Base-by-base conservation (phyloP, 2,888 invertebrate genomes). In the Lymantria dispar region DNA sequence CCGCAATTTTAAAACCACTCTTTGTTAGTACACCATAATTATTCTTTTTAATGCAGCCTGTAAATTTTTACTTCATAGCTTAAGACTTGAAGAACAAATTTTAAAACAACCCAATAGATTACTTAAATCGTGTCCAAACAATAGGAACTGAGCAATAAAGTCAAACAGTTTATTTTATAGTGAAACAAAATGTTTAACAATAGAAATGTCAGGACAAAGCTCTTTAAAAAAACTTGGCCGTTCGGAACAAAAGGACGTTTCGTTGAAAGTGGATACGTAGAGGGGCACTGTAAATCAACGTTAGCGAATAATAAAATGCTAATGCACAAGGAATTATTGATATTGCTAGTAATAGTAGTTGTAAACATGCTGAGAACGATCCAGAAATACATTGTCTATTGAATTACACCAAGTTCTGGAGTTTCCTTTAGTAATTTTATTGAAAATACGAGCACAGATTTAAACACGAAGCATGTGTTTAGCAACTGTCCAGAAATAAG, bases 131-230 rank as follows among this genome's bases (percentile, higher is more conserved):
- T 52, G 60, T 64, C 58, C 70, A 64, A 70, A 82, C 80, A 86
- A 83, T 78, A 57, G 66, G 64, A 56, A 52, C 54, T 69, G 76
- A 80, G 78, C 74, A 77, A 74, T 82, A 77, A 80, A 80, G 72
- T 68, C 75, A 73, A 83, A 87, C 78, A 81, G 80, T 87, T 86
- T 83, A 83, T 79, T 85, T 84, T 80, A 83, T 76, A 78, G 71
- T 76, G 68, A 70, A 75, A 73, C 74, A 75, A 76, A 64, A 64
- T 65, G 55, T 66, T 48, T 70, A 74, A 87, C 83, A 84, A 84
- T 77, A 78, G 82, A 80, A 78, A 77, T 65, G 70, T 78, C 80
- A 81, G 84, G 80, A 87, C 85, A 86, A 86, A 76, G 80, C 72
- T 72, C 78, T 78, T 80, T 80, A 80, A 80, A 83, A 85, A 85